Base-by-base conservation (phyloP, 2,797 vertebrate genomes). In the Hipposideros larvatus region DNA sequence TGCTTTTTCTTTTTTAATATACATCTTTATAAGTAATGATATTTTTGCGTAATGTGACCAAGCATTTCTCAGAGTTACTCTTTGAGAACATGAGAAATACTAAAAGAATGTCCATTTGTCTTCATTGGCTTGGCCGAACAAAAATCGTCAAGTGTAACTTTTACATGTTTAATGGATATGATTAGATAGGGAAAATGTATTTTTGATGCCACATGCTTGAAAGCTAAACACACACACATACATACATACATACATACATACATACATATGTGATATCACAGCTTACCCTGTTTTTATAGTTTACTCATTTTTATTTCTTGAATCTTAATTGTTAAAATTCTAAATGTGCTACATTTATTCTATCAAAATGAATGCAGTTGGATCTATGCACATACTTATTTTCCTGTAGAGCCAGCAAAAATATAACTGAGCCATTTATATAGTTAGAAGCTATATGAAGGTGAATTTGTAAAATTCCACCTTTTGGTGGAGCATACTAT, bases 51-150 rank as follows among this genome's bases (percentile, higher is more conserved):
- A 73, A 78, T 61, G 11, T 86, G 61, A 87, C 46, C 77, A 92
- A 93, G 34, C 78, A 84, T 91, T 97, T 97, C 55, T 74, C 0
- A 48, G 82, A 92, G 94, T 70, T 75, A 78, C 75, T 74, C 83
- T 96, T 95, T 97, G 87, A 98, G 95, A 98, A 43, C 4, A 91
- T 87, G 70, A 84, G 3, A 57, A 87, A 75, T 93, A 31, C 92
- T 97, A 96, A 96, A 96, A 91, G 93, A 85, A 83, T 97, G 97
- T 94, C 92, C 96, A 80, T 97, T 96, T 97, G 48, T 95, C 96
- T 97, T 68, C 80, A 63, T 53, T 98, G 46, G 48, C 86, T 96
- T 97, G 96, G 66, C 82, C 90, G 83, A 97, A 93, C 80, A 90
- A 85, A 97, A 87, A 98, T 97, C 86, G 93, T 93, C 94, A 96